Evolutionary conservation across 2,888 invertebrate species (phyloP).

Genomic region (Nemurella pictetii): DNA sequence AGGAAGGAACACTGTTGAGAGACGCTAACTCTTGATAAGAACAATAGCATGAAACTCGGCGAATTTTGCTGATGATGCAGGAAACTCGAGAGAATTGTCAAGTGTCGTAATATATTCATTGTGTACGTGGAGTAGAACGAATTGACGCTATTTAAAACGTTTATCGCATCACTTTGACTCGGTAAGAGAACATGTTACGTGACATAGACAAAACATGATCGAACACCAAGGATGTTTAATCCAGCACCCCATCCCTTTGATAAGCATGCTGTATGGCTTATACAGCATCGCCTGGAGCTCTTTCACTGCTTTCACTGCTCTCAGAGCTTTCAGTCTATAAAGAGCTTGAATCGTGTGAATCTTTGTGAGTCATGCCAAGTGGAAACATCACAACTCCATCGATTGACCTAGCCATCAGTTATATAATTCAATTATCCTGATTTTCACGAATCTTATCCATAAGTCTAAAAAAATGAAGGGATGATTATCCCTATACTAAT

Average conservation of each 20-base stretch:
- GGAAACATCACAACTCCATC: too few relatives aligned
- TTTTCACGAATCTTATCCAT: too few relatives aligned
- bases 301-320: neutral
- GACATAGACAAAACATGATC: constrained; percentile 21
- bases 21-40: neutral
- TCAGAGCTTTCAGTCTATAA: neutral
- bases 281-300: neutral
- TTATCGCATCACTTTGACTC: constrained; percentile 19
- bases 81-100: neutral
- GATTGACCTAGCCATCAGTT: too few relatives aligned
- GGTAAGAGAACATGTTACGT: neutral
- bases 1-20: neutral
- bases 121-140: constrained; percentile 11
- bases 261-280: neutral
- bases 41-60: neutral
- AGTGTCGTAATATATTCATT: constrained; percentile 10
- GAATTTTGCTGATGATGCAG: constrained; percentile 21
- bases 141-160: constrained; percentile 29
- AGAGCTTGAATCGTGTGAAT: too few relatives aligned
- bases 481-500: too few relatives aligned
- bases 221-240: constrained; percentile 10
- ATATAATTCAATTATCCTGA: too few relatives aligned
- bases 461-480: too few relatives aligned
- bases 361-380: too few relatives aligned
- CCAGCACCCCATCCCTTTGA: neutral